Evolutionary conservation across 2,113 vertebrate genomes (phyloP), one percentile per base, ranked within the genome.

Genomic region (Spilogale gracilis): DNA sequence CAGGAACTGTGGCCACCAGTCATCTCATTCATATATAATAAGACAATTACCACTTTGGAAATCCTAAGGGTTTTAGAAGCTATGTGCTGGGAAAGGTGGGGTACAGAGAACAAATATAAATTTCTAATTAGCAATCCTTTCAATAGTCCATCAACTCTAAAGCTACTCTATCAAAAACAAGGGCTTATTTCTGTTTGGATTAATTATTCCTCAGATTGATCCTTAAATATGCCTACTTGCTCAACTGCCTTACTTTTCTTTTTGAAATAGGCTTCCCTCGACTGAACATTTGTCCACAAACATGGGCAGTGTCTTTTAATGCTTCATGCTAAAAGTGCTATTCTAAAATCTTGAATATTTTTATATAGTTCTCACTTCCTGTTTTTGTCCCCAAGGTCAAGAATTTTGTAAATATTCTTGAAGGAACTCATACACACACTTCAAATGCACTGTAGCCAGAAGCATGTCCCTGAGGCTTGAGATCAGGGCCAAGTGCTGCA

Each of bases 321-420:
- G 17, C 58, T 85, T 85, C 69, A 88, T 89, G 25, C 20, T 63
- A 48, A 92, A 85, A 56, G 11, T 27, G 5, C 30, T 60, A 56
- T 56, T 82, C 85, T 32, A 93, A 90, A 87, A 63, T 81, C 32
- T 48, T 14, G 20, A 79, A 16, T 91, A 69, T 43, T 94, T 97
- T 95, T 60, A 50, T 56, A 21, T 54, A 69, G 12, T 73, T 79
- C 21, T 56, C 10, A n/a, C 38, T 86, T 71, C 58, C 30, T 74
- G 48, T 58, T 56, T 96, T 80, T 93, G 16, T 84, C 20, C 63
- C n/a, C 65, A 80, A 67, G 13, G 58, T 80, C 56, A 89, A 3
- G 27, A 13, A 17, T 13, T 21, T 65, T 60, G 6, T 63, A 79
- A 32, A 30, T 61, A 27, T 78, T 87, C 16, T 54, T 95, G 58